Evolutionary conservation across 2,113 vertebrate species (phyloP).

Genomic region (Probosciger aterrimus): DNA sequence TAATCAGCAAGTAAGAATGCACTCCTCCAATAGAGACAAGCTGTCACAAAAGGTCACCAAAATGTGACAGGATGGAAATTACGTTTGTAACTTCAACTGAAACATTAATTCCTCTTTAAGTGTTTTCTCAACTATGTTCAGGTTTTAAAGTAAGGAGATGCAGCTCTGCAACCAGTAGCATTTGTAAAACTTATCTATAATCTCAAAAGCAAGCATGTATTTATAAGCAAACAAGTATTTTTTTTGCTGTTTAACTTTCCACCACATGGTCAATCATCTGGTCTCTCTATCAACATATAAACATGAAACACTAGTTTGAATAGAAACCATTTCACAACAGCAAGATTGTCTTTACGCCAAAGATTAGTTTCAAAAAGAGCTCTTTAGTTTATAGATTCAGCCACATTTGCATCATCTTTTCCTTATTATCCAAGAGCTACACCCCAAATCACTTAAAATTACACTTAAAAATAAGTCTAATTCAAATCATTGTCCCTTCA

Average conservation of each 20-base stretch:
- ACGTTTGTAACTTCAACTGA: slow-evolving; percentile 85
- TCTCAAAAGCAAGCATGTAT: neutral
- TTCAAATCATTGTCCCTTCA: neutral
- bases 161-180: neutral
- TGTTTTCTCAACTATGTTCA: slow-evolving; percentile 74
- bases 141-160: slow-evolving; percentile 59
- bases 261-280: neutral
- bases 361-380: neutral
- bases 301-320: neutral
- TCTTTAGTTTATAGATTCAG: neutral
- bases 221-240: slow-evolving; percentile 5
- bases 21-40: slow-evolving; percentile 84
- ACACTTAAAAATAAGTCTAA: neutral
- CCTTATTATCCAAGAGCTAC: neutral
- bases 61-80: slow-evolving; percentile 88
- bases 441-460: neutral
- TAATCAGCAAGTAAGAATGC: slow-evolving; percentile 86
- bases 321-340: neutral
- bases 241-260: neutral
- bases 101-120: slow-evolving; percentile 84
- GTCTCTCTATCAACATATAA: neutral
- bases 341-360: neutral
- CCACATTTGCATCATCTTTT: neutral
- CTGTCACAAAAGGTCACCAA: slow-evolving; percentile 90
- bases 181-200: neutral